Base-by-base conservation (phyloP, 2,797 vertebrate species). In the Chaenodraco wilsoni region DNA sequence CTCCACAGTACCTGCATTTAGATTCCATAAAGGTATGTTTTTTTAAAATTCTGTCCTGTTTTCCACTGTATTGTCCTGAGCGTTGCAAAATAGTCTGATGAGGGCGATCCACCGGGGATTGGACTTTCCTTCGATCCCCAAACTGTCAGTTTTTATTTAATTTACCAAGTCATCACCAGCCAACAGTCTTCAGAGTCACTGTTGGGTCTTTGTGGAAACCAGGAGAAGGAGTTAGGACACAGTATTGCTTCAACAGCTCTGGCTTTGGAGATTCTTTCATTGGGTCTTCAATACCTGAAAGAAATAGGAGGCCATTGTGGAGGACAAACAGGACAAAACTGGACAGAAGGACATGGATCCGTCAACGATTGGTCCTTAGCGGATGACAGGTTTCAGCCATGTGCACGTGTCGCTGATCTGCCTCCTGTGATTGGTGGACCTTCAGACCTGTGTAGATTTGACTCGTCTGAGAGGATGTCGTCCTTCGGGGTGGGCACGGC, bases 361-460 rank as follows among this genome's bases (percentile, higher is more conserved):
- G 19, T 77, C 70, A 82, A 49, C 64, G 19, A 33, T 40, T 52
- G 60, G 72, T 83, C 78, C 60, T 59, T 37, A 60, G 76, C 3
- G 4, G 67, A 61, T 65, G 67, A 74, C 72, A 43, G 69, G 63
- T 56, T 61, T 48, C 64, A 49, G 76, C 69, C 56, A 5, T 68
- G 52, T 41, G 60, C 66, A 41, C 0, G 10, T 44, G 63, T 45
- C 33, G 41, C 67, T 72, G 70, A n/a, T 81, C 69, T 49, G 82
- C 69, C 68, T 70, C 61, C 49, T 59, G 73, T 66, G 73, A 72
- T n/a, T n/a, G 65, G 61, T 62, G 63, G 79, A 69, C 70, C n/a
- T 70, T 94, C 90, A 95, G 81, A 95, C 94, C 89, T 94, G 93
- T 56, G 95, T 95, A 60, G 94, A 94, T 87, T 92, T 94, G 76